Percentiles rank a stretch among this genome's conserved stretches.
These are phyloP conservation scores for Neotoma lepida DNA, from an alignment of 2,113 vertebrate genomes.

Conservation along the genomic window DNA sequence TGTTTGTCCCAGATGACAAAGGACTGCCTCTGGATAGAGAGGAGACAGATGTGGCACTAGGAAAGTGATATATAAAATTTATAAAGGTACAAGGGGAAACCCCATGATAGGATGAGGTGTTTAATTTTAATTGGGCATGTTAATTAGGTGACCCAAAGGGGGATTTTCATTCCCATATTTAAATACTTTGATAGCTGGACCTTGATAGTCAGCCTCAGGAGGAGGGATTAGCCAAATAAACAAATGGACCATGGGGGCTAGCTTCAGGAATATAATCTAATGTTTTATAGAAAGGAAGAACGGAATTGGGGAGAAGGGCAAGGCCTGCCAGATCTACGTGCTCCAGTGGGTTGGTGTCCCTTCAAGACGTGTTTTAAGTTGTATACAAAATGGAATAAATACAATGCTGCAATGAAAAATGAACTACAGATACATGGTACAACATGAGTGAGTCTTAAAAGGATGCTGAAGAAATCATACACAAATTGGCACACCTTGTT, in stretches of 20 bases:
- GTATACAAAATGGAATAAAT: conserved; percentile 14
- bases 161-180: background rate
- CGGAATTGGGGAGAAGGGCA: background rate
- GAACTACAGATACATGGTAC: background rate
- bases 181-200: background rate
- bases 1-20: background rate
- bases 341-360: background rate
- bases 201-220: background rate
- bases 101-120: background rate
- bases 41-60: background rate
- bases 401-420: background rate
- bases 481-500: background rate
- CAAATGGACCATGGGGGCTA: background rate
- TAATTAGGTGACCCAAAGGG: background rate
- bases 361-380: background rate
- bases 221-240: background rate
- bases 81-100: background rate
- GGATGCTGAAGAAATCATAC: background rate
- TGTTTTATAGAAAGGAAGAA: background rate
- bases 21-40: background rate
- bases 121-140: background rate
- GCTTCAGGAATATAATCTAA: background rate
- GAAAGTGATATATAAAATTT: background rate
- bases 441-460: background rate
- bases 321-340: background rate